Evolutionary conservation across 1,140 invertebrate species (phyloP), one percentile per base, ranked within the genome.

Genomic region (Ooceraea biroi): DNA sequence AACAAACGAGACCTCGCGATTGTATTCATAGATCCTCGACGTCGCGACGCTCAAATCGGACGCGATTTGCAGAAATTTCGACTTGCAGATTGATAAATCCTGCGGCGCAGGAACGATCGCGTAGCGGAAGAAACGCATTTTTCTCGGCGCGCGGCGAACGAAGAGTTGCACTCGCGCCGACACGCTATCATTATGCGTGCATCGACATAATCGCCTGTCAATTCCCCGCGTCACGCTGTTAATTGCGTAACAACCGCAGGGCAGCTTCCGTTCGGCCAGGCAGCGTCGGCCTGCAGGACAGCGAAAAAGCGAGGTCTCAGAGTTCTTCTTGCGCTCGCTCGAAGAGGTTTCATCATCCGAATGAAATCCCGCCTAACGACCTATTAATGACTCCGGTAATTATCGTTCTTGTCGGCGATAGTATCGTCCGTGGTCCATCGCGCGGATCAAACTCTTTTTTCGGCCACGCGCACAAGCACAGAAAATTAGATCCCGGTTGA

Each of bases 341-440:
- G 17, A 14, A 1, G 69, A 17, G 41, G 73, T 78, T 69, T 74
- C 57, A 72, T 80, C 57, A 48, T 85, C 57, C 76, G 66, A 85
- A 85, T 60, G 57, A 85, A 88, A 83, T 88, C 78, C 50, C 68
- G 52, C 46, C 57, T 85, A 88, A 89, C 68, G 86, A 88, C 48
- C 71, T 78, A 83, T 88, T 88, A 88, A 89, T 78, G 87, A 89
- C 66, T 57, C 19, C 30, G 22, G 44, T 57, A 85, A 89, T 89
- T 88, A 89, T 88, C 77, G 63, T 88, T 60, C 83, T 73, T 60
- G 52, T 73, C 27, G 25, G 55, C 41, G 66, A 50, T 69, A 72
- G 88, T 60, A 73, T 88, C 60, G 12, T 66, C 10, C 12, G 30
- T 60, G 61, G 30, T 77, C 50, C 50, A 30, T 46, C 55, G 36